phyloP scores from a whole-genome alignment of 2,797 vertebrate species.

The Cyclopterus lumpus region DNA sequence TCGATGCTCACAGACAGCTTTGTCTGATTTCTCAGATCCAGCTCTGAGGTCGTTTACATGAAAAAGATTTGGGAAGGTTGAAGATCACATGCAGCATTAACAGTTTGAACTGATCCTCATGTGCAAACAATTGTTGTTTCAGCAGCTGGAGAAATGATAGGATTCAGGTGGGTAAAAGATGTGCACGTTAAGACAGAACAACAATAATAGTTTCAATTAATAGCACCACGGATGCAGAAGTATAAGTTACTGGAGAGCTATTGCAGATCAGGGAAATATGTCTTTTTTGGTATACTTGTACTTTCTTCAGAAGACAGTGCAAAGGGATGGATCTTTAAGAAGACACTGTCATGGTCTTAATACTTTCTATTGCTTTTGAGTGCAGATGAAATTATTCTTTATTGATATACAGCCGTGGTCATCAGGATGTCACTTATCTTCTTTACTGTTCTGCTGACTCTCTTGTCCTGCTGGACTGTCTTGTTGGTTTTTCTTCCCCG shows the following conservation, averaged over 20 bases:
- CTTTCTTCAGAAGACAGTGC: not conserved
- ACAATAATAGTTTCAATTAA: not conserved
- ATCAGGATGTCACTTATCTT: conserved; percentile 53
- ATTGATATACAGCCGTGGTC: conserved; percentile 41
- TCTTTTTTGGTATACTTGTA: not conserved
- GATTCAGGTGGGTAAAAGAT: conserved; percentile 13
- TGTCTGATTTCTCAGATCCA: not conserved
- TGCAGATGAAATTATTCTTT: conserved; percentile 26
- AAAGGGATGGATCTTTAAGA: not conserved
- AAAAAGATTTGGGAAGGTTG: not conserved
- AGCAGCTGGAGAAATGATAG: conserved; percentile 16
- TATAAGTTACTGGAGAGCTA: not conserved
- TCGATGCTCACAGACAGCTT: not conserved
- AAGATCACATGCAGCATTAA: conserved; percentile 20
- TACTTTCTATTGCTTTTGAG: not conserved
- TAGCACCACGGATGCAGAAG: conserved; percentile 1
- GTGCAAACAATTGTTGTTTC: conserved; percentile 18
- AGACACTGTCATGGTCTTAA: not conserved
- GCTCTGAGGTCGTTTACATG: not conserved
- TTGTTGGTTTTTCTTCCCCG: conserved; percentile 54
- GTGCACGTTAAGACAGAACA: not conserved
- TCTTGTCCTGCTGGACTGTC: conserved; percentile 39
- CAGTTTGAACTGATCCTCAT: conserved; percentile 22
- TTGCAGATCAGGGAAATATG: not conserved
- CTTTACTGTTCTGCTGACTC: conserved; percentile 45